These are phyloP conservation scores for Ceratitis capitata DNA, from an alignment of 1,140 invertebrate genomes.

Conservation along the genomic window DNA sequence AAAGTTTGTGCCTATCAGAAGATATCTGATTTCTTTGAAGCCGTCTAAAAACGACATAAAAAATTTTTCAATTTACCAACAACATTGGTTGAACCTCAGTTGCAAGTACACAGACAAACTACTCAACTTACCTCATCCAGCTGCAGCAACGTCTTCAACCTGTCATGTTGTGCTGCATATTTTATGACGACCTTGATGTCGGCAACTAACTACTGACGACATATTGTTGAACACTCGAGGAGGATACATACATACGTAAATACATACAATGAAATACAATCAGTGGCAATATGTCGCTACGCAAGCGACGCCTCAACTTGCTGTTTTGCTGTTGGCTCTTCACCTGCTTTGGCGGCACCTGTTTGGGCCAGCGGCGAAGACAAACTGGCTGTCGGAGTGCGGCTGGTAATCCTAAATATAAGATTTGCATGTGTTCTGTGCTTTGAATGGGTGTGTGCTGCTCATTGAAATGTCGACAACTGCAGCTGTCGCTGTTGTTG, in stretches of 20 bases:
- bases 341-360: background rate
- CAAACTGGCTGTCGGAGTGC: background rate
- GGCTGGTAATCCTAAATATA: background rate
- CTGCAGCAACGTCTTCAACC: background rate
- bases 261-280: background rate
- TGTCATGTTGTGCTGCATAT: background rate
- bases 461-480: background rate
- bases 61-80: no score
- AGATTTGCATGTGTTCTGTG: background rate
- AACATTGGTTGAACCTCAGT: no score
- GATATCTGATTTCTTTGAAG: no score
- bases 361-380: background rate
- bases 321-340: background rate
- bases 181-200: conserved; percentile 36
- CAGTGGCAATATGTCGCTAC: background rate
- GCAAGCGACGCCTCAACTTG: no score
- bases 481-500: conserved; percentile 16
- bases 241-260: background rate
- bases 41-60: no score
- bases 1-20: no score
- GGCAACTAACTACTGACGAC: background rate
- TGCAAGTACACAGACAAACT: no score
- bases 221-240: background rate
- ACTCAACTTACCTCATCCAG: background rate
- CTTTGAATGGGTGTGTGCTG: background rate